phyloP scores from a whole-genome alignment of 2,888 invertebrate species.

The Stramonita haemastoma region DNA sequence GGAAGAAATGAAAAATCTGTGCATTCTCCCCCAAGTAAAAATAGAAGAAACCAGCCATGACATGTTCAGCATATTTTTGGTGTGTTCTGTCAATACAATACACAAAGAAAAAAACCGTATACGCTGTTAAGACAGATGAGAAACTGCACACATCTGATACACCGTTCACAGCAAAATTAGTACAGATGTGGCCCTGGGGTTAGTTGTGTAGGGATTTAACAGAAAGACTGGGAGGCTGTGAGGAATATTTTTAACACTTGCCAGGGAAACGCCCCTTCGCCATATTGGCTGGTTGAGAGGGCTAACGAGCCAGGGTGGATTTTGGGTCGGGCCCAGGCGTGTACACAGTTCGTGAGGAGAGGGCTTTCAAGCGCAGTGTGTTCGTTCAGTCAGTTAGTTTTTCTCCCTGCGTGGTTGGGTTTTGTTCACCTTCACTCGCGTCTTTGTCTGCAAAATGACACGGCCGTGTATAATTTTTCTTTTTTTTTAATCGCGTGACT shows the following conservation, averaged over 20 bases:
- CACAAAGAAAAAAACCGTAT: neutral
- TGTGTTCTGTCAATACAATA: neutral
- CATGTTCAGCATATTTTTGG: conserved; percentile 35
- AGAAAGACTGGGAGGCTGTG: neutral
- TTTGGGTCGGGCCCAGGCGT: neutral
- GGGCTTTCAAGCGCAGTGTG: too few species aligned
- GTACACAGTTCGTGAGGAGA: neutral
- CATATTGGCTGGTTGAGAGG: conserved; percentile 2
- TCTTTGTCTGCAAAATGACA: neutral
- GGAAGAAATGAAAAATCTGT: neutral
- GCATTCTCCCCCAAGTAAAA: neutral
- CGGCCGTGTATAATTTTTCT: neutral
- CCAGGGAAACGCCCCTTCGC: conserved; percentile 35
- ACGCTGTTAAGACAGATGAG: neutral
- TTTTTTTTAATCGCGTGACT: too few species aligned
- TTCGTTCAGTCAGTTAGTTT: neutral
- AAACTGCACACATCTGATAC: too few species aligned
- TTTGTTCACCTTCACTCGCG: neutral
- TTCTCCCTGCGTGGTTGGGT: neutral
- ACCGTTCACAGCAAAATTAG: too few species aligned
- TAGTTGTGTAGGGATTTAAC: too few species aligned
- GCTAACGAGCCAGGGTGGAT: conserved; percentile 20
- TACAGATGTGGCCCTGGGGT: too few species aligned
- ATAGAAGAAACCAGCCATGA: conserved; percentile 25
- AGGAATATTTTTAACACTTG: neutral